phyloP scores from a whole-genome alignment of 2,797 vertebrate species.

The Sciaenops ocellatus region DNA sequence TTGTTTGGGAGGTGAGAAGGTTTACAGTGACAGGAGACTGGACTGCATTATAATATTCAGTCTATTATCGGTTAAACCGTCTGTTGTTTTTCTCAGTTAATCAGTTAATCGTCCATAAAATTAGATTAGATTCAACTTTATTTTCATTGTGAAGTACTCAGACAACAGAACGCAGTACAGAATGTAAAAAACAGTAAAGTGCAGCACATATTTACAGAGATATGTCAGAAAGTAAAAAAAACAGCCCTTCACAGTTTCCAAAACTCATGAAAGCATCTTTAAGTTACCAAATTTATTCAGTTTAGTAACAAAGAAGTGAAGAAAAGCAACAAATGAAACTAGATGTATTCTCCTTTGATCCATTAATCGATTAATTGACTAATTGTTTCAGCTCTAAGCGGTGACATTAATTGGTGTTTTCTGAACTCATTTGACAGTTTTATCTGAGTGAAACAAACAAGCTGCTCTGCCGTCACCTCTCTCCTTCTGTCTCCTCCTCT shows the following conservation, averaged over 20 bases:
- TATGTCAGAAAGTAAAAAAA: too few relatives aligned
- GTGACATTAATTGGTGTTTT: background rate
- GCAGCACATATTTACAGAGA: too few relatives aligned
- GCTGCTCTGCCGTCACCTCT: background rate
- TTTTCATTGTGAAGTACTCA: too few relatives aligned
- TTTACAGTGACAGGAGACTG: background rate
- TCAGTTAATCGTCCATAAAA: background rate
- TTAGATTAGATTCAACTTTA: too few relatives aligned
- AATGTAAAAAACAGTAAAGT: background rate
- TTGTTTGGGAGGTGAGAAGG: background rate
- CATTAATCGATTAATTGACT: background rate
- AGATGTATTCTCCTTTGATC: background rate
- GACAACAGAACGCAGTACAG: background rate
- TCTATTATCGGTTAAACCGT: background rate
- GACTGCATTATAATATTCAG: background rate
- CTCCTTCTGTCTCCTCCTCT: background rate
- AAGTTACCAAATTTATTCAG: too few relatives aligned
- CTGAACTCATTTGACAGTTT: constrained; percentile 13
- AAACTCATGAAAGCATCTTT: too few relatives aligned
- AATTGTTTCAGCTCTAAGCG: background rate
- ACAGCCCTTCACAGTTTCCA: too few relatives aligned
- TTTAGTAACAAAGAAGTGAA: too few relatives aligned
- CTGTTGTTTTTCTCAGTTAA: background rate
- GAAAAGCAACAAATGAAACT: too few relatives aligned
- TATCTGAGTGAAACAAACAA: constrained; percentile 5